Conservation (phyloP, 2,888 invertebrate genomes). For the Agapostemon virescens region DNA sequence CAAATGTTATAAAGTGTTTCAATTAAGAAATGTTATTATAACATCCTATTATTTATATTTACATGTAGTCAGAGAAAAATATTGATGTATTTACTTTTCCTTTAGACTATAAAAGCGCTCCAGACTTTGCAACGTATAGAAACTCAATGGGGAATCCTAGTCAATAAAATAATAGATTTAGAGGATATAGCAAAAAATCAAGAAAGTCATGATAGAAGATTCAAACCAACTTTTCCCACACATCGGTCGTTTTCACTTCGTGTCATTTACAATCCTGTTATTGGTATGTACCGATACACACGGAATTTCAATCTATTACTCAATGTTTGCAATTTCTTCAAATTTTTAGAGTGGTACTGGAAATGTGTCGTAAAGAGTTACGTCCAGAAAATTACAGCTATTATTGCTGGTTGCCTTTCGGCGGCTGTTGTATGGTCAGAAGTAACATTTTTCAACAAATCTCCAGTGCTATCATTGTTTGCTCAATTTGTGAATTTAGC, state of each 20-base stretch:
- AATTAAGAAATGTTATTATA: too few relatives aligned
- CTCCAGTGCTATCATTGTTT: constrained; percentile 96
- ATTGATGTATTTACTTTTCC: constrained; percentile 34
- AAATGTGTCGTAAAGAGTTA: constrained; percentile 91
- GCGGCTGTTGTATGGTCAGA: constrained; percentile 99
- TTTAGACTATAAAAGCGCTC: constrained; percentile 90
- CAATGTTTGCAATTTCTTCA: constrained; percentile 32
- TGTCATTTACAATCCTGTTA: constrained; percentile 85
- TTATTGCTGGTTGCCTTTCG: constrained; percentile 89
- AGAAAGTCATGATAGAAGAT: constrained; percentile 83
- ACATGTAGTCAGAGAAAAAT: background rate
- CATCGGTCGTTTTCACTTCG: constrained; percentile 83
- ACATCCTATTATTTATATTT: background rate
- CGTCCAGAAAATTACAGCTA: constrained; percentile 87
- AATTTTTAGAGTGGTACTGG: constrained; percentile 96
- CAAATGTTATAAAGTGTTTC: too few relatives aligned
- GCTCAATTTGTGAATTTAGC: constrained; percentile 95
- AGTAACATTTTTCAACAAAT: constrained; percentile 96
- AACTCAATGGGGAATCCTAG: constrained; percentile 94
- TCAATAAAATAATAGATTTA: constrained; percentile 89
- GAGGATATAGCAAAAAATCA: constrained; percentile 94
- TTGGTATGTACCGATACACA: constrained; percentile 81
- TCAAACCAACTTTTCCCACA: constrained; percentile 87
- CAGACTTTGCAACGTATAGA: constrained; percentile 96
- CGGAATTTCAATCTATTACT: background rate